Base-by-base conservation (phyloP, 2,888 invertebrate species). In the Himalopsyche tibetana region DNA sequence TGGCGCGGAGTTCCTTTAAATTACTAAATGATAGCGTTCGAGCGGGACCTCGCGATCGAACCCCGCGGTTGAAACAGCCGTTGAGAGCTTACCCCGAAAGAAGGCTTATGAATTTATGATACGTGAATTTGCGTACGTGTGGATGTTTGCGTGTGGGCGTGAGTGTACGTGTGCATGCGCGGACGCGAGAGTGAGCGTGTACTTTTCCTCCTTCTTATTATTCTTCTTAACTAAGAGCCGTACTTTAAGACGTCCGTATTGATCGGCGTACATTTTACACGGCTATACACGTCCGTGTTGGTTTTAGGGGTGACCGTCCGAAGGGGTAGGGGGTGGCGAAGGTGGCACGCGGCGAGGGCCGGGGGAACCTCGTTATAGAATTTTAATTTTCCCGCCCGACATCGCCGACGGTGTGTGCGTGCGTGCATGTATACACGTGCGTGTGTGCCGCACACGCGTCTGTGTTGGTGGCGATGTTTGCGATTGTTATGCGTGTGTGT, bases 191-290 rank as follows among this genome's bases (percentile, higher is more conserved):
- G 85, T 83, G 84, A 85, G 87, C 84, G 87, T 82, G 87, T 87
- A 88, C 87, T 87, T 88, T 88, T 88, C 87, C 88, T 88, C 86
- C 88, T 88, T 88, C 88, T 88, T 88, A 88, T 88, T 88, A 88
- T 88, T 88, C 88, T 88, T 88, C 88, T 88, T 88, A 88, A 88
- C 88, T 88, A 88, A 88, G 88, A 88, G 88, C 88, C 87, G 88
- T 88, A 88, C 88, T 88, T 88, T 88, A 88, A 88, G 88, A 88
- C 88, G 88, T 88, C 86, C 88, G 88, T 88, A 88, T 88, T 88
- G 88, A 88, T 88, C 88, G 88, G 88, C 88, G 88, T 87, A 87
- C 87, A 87, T 88, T 88, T 88, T 88, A 88, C 88, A 88, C 88
- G 86, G 88, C 82, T 84, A 80, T 86, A 87, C 86, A 88, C 88